Percentiles rank a stretch among this genome's conserved stretches.
Conservation (phyloP, 2,888 invertebrate genomes). For the Platycheirus albimanus region DNA sequence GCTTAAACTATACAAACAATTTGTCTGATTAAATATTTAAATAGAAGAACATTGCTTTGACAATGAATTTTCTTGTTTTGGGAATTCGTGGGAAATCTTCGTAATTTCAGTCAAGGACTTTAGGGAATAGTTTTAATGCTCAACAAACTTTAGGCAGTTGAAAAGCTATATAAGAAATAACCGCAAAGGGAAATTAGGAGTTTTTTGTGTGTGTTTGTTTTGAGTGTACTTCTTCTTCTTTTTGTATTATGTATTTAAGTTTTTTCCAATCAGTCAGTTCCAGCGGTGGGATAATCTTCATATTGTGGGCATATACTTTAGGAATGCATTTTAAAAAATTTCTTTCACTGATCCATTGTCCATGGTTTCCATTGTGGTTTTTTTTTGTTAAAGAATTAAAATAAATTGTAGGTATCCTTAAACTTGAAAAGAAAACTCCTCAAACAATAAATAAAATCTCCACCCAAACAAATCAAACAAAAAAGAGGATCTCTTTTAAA, state of each 20-base stretch:
- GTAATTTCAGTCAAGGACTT: background rate
- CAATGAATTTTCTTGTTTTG: background rate
- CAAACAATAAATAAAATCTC: background rate
- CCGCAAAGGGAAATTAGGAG: background rate
- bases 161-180: background rate
- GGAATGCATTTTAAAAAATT: background rate
- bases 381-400: background rate
- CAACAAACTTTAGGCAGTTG: background rate
- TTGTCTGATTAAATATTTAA: slow-evolving; percentile 1
- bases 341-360: background rate
- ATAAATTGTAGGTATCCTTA: background rate
- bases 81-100: background rate
- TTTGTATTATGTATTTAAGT: background rate
- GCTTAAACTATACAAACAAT: background rate
- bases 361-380: no score
- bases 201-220: no score
- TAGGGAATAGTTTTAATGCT: background rate
- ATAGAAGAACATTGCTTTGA: background rate
- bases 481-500: background rate
- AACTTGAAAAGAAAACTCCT: background rate
- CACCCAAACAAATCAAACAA: slow-evolving; percentile 1
- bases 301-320: background rate
- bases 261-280: background rate
- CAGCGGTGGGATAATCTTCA: background rate
- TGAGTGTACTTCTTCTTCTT: background rate